phyloP scores from a whole-genome alignment of 2,888 invertebrate species.

The Sabellastarte sp. region DNA sequence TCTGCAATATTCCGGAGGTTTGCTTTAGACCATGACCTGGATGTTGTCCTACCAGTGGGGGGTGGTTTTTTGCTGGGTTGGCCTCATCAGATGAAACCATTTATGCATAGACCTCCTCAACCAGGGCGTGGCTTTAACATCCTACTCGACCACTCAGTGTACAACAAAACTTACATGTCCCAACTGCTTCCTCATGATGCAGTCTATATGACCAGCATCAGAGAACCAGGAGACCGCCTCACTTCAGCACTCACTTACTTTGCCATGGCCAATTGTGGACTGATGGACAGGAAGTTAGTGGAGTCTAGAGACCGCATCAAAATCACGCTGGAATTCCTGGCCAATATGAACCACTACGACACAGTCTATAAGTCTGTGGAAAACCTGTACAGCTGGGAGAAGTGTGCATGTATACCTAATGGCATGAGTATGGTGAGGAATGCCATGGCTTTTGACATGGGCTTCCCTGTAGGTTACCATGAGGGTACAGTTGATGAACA shows the following conservation, averaged over 20 bases:
- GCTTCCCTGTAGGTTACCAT: too few species aligned
- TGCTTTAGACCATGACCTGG: background rate
- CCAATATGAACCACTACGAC: background rate
- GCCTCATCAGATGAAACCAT: background rate
- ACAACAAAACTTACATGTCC: background rate
- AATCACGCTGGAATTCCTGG: background rate
- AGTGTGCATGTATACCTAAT: too few species aligned
- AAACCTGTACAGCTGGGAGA: too few species aligned
- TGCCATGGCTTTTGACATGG: too few species aligned
- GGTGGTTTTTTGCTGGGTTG: background rate
- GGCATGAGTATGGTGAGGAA: too few species aligned
- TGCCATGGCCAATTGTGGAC: background rate
- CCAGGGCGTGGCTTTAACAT: background rate
- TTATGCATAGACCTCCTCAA: background rate
- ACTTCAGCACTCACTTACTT: background rate
- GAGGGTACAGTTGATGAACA: too few species aligned
- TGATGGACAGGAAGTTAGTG: too few species aligned
- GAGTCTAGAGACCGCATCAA: too few species aligned
- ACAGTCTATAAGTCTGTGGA: too few species aligned
- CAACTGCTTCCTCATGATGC: background rate
- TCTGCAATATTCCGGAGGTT: background rate
- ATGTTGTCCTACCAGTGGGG: background rate
- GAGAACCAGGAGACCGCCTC: background rate
- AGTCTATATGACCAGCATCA: background rate
- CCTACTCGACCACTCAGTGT: background rate